These are phyloP conservation scores for Magallana gigas DNA, from an alignment of 1,140 invertebrate species.

Conservation along the genomic window DNA sequence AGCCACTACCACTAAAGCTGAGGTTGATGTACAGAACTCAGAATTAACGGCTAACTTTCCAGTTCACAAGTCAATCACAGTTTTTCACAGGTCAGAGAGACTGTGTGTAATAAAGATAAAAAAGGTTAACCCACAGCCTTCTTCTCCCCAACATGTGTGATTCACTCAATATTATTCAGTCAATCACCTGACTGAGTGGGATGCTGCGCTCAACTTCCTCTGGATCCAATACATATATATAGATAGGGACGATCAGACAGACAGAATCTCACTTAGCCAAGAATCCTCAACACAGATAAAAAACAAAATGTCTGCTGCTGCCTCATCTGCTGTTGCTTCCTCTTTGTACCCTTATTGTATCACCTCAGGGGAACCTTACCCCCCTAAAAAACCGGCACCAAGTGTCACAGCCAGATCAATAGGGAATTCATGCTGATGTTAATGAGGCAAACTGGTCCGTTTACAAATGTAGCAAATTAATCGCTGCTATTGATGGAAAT, in stretches of 20 bases:
- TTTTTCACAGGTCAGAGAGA: slow-evolving; percentile 18
- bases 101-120: background rate
- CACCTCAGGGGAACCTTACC: background rate
- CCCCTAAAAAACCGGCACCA: background rate
- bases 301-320: slow-evolving; percentile 10
- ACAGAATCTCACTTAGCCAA: background rate
- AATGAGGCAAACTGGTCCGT: slow-evolving; percentile 21
- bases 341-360: background rate
- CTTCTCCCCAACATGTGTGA: slow-evolving; percentile 16
- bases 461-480: slow-evolving; percentile 27
- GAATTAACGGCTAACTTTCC: background rate
- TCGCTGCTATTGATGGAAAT: background rate
- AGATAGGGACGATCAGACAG: slow-evolving; percentile 6
- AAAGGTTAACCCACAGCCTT: background rate
- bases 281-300: background rate
- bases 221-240: slow-evolving; percentile 31
- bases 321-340: background rate
- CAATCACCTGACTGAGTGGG: slow-evolving; percentile 26
- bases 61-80: slow-evolving; percentile 16
- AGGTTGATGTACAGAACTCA: background rate
- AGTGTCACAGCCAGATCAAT: background rate
- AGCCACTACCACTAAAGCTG: background rate
- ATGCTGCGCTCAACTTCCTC: slow-evolving; percentile 6
- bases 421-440: background rate
- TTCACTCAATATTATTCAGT: slow-evolving; percentile 38